These are phyloP conservation scores for Apeltes quadracus DNA, from an alignment of 2,113 vertebrate species.

Conservation along the genomic window DNA sequence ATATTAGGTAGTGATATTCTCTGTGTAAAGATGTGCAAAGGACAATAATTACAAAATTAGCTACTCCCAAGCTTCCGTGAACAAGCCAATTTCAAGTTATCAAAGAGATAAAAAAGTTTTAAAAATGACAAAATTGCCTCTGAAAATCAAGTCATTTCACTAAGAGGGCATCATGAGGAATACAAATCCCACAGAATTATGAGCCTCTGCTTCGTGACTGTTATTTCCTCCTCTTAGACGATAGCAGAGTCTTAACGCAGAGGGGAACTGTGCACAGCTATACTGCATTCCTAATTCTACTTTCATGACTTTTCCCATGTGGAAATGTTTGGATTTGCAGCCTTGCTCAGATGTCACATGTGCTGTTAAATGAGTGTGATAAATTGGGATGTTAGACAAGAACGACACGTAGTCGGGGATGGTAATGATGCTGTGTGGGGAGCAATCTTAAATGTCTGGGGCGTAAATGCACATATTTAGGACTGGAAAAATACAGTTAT, in stretches of 20 bases:
- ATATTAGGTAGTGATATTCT: background rate
- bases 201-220: conserved; percentile 29
- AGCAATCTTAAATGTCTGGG: conserved; percentile 77
- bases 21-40: background rate
- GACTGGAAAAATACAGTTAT: conserved; percentile 82
- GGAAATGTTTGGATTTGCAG: conserved; percentile 74
- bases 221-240: conserved; percentile 49
- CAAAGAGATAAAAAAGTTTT: too few relatives aligned
- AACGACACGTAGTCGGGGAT: conserved; percentile 75
- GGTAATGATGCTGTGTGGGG: conserved; percentile 71
- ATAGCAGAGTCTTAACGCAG: conserved; percentile 52
- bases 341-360: conserved; percentile 71
- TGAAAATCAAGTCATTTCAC: conserved; percentile 5
- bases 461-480: conserved; percentile 83
- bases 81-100: background rate
- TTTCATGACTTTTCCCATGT: conserved; percentile 76
- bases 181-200: conserved; percentile 28
- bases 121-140: background rate
- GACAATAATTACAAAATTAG: background rate
- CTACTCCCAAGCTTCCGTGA: background rate
- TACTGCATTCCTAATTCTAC: conserved; percentile 66
- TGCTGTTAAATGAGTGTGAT: conserved; percentile 74
- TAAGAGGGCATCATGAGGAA: background rate
- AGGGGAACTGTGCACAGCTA: conserved; percentile 28
- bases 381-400: conserved; percentile 78